Evolutionary conservation across 2,113 vertebrate genomes (phyloP).

Genomic region (Himantopus leucocephalus): DNA sequence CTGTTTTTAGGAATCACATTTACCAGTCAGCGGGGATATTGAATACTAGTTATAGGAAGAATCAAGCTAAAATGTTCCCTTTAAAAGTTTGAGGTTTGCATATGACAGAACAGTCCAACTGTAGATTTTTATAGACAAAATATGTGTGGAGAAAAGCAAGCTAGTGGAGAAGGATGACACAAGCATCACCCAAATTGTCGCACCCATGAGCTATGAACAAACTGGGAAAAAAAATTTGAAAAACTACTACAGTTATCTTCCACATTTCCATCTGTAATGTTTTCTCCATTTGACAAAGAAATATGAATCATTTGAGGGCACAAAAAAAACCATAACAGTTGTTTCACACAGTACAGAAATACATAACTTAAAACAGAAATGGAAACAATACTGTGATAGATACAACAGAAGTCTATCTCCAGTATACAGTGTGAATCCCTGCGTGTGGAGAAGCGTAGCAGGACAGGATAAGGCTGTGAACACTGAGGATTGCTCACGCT

Average conservation of each 20-base stretch:
- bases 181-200: background rate
- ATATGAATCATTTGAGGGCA: background rate
- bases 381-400: background rate
- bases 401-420: background rate
- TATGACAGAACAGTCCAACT: background rate
- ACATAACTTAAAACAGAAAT: background rate
- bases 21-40: background rate
- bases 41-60: background rate
- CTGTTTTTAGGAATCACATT: background rate
- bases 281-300: background rate
- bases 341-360: background rate
- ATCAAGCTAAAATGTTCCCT: background rate
- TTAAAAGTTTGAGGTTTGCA: background rate
- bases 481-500: background rate
- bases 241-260: background rate
- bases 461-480: background rate
- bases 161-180: background rate
- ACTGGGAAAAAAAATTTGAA: background rate
- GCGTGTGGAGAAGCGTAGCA: background rate
- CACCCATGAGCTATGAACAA: background rate
- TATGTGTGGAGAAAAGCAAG: background rate
- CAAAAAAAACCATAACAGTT: background rate
- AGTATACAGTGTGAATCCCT: background rate
- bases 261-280: background rate
- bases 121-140: background rate